These are phyloP conservation scores for Oxyteleia sp. DNA, from an alignment of 2,888 invertebrate species.

Conservation along the genomic window DNA sequence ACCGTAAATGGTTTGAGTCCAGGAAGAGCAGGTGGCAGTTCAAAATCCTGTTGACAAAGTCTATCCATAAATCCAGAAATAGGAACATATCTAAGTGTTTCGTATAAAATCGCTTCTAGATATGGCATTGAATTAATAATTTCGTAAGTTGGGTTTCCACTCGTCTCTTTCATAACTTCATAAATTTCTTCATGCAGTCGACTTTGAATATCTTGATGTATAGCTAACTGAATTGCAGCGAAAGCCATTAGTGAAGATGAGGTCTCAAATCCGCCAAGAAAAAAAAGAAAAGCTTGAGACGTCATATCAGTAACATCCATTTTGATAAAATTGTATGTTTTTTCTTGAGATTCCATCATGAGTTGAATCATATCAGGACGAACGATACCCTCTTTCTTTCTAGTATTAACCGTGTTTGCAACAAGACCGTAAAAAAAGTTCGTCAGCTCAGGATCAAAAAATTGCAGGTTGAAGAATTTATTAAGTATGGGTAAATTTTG, in stretches of 20 bases:
- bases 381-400: conserved; percentile 71
- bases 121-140: conserved; percentile 87
- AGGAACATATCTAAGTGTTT: conserved; percentile 2
- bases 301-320: conserved; percentile 84
- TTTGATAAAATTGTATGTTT: conserved; percentile 51
- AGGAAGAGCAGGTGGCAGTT: too few species aligned
- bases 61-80: conserved; percentile 88
- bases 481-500: not conserved
- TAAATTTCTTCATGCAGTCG: conserved; percentile 85
- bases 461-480: not conserved
- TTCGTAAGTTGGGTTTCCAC: conserved; percentile 86
- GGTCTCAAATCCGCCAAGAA: conserved; percentile 83
- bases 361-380: conserved; percentile 81
- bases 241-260: conserved; percentile 76
- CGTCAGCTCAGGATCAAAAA: not conserved
- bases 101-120: conserved; percentile 85
- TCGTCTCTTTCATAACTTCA: conserved; percentile 77
- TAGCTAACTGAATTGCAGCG: conserved; percentile 76
- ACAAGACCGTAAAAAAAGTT: conserved; percentile 65
- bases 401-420: conserved; percentile 41
- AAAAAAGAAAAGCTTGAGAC: conserved; percentile 87
- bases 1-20: conserved; percentile 73
- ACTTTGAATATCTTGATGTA: conserved; percentile 79
- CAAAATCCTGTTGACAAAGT: conserved; percentile 88
- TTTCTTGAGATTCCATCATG: not conserved